A percentile compares a stretch with the other conserved stretches of the same genome.
These are phyloP conservation scores for Passer montanus DNA, from an alignment of 2,113 vertebrate genomes.

Conservation along the genomic window DNA sequence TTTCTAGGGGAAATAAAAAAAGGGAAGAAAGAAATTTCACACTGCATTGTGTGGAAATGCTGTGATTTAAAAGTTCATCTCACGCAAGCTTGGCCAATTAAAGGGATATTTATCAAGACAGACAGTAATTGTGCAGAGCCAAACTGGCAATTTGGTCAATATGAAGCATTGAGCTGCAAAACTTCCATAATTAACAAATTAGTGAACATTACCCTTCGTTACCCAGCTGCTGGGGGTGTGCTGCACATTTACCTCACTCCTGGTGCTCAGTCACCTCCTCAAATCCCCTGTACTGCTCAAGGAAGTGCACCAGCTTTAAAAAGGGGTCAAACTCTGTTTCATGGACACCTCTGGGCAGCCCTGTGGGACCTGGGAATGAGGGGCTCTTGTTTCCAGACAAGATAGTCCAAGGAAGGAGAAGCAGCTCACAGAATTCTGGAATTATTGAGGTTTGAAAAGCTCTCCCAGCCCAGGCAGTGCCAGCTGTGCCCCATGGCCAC, in stretches of 20 bases:
- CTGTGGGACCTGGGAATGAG: not conserved
- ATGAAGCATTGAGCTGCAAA: constrained; percentile 46
- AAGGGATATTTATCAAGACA: constrained; percentile 58
- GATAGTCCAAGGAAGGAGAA: not conserved
- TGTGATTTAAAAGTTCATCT: constrained; percentile 61
- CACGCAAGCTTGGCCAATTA: constrained; percentile 57
- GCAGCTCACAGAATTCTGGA: not conserved
- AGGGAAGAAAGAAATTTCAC: constrained; percentile 63
- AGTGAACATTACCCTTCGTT: not conserved
- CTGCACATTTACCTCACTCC: accelerated
- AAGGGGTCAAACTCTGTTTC: not conserved
- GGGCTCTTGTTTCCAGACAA: not conserved
- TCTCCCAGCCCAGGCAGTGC: accelerated
- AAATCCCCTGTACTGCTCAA: accelerated
- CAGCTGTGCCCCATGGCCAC: not conserved
- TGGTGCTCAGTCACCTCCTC: not conserved
- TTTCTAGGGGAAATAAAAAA: not conserved
- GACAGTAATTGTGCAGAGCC: constrained; percentile 50
- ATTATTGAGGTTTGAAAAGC: accelerated
- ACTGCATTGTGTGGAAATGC: constrained; percentile 52
- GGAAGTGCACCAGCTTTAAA: not conserved
- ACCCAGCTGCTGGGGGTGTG: not conserved
- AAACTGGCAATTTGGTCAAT: constrained; percentile 54
- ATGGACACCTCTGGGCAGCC: not conserved
- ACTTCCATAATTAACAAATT: constrained; percentile 58